These are phyloP conservation scores for Lota lota DNA, from an alignment of 2,113 vertebrate species.

Conservation along the genomic window DNA sequence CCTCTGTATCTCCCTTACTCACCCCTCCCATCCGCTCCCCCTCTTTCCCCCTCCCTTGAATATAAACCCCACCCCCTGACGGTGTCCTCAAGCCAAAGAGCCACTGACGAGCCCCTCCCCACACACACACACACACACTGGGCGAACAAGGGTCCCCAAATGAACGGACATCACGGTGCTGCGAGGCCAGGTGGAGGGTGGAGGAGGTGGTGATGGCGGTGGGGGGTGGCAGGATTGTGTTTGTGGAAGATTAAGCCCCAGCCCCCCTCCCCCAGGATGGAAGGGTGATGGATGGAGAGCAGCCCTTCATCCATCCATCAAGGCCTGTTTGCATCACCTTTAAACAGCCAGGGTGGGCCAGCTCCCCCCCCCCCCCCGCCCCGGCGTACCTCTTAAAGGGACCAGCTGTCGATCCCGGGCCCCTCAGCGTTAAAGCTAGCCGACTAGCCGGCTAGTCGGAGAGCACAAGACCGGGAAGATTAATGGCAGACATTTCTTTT, in stretches of 20 bases:
- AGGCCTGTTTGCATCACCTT: slow-evolving; percentile 65
- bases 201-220: slow-evolving; percentile 36
- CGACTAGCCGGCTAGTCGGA: no score
- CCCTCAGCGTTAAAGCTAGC: neutral
- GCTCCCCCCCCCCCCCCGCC: slow-evolving; percentile 28
- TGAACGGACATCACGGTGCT: slow-evolving; percentile 5
- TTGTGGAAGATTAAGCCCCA: slow-evolving; percentile 66
- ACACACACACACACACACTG: neutral
- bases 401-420: slow-evolving; percentile 30
- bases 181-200: slow-evolving; percentile 45
- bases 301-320: slow-evolving; percentile 63
- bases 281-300: slow-evolving; percentile 64
- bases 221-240: slow-evolving; percentile 53
- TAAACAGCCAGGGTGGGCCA: slow-evolving; percentile 41
- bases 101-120: no score
- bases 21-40: no score
- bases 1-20: no score
- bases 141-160: neutral
- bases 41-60: no score
- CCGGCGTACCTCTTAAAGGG: slow-evolving; percentile 36
- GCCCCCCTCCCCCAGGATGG: slow-evolving; percentile 44
- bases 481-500: no score
- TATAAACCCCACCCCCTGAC: no score
- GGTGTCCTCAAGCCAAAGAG: no score
- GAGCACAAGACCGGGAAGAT: no score